A percentile compares a stretch with the other conserved stretches of the same genome.
Conservation (phyloP, 2,113 vertebrate species). For the Mus spicilegus region DNA sequence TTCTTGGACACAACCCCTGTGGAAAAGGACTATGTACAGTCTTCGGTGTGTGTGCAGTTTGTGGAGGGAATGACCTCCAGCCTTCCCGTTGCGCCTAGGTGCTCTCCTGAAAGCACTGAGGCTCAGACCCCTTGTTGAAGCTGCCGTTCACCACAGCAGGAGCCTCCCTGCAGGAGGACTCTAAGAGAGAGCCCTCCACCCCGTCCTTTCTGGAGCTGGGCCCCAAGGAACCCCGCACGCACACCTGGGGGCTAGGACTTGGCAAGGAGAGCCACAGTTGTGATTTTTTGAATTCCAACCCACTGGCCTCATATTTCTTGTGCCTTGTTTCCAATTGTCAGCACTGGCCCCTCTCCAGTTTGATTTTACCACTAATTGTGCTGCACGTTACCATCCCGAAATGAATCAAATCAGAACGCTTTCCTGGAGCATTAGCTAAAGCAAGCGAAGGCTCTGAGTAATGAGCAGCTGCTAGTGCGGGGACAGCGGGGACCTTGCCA, state of each 20-base stretch:
- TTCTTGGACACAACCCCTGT: neutral
- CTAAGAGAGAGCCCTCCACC: constrained; percentile 59
- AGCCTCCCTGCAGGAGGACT: neutral
- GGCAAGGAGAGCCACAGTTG: constrained; percentile 88
- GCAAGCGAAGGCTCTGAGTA: constrained; percentile 90
- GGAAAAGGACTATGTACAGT: neutral
- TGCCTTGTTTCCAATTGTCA: constrained; percentile 91
- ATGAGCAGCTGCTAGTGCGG: constrained; percentile 93
- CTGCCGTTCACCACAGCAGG: neutral
- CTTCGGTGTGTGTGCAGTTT: neutral
- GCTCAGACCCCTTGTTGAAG: neutral
- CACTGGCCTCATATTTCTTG: constrained; percentile 89
- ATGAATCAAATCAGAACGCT: constrained; percentile 93
- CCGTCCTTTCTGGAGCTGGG: neutral
- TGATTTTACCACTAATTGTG: constrained; percentile 91
- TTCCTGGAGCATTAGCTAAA: constrained; percentile 92
- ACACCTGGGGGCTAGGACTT: constrained; percentile 85
- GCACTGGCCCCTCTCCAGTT: constrained; percentile 88
- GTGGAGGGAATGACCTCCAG: constrained; percentile 22
- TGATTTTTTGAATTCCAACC: constrained; percentile 90
- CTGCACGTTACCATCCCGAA: constrained; percentile 89
- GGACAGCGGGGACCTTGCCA: constrained; percentile 89
- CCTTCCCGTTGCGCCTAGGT: neutral
- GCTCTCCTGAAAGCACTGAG: constrained; percentile 4
- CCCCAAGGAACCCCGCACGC: constrained; percentile 74